Base-by-base conservation (phyloP, 2,888 invertebrate species). In the Odiellus spinosus region DNA sequence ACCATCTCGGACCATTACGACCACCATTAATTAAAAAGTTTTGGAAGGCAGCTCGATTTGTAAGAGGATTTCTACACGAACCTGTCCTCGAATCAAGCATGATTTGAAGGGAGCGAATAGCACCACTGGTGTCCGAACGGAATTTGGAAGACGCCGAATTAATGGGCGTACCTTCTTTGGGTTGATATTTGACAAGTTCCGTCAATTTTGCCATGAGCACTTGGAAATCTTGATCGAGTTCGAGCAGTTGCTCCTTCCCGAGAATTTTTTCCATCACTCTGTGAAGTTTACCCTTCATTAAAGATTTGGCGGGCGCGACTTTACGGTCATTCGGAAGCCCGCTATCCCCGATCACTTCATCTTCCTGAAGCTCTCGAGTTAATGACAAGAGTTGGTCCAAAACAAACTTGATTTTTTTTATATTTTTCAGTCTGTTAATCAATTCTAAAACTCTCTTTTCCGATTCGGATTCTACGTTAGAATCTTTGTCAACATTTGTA, bases 331-430 rank as follows among this genome's bases (percentile, higher is more conserved):
- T 26, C 26, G 26, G 26, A 26, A 26, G 26, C 26, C 26, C 26
- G 4, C 8, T 26, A 26, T 26, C 26, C 4, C 5, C 8, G 8
- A 8, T 26, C 6, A 12, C 18, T n/a, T 26, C n/a, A 4, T 44
- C 48, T 6, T 42, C 35, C 2, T 19, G 18, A 19, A 40, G 21
- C 3, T 38, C 40, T 14, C 42, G 33, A 2, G 44, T 32, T 10
- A 46, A 19, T 4, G 39, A 11, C 2, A 50, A 20, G 4, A 52
- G 18, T 14, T 46, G 50, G 20, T 48, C 46, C 21, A 52, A 19
- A 17, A 48, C 52, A 1, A 46, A 44, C 33, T 50, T 48, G 6
- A 52, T 48, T 35, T 48, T 45, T 40, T 50, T 43, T 8, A 52
- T 32, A 20, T 45, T 50, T 18, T 52, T 47, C 6, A 52, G 40